Evolutionary conservation across 2,113 vertebrate species (phyloP).

Genomic region (Laticauda colubrina): DNA sequence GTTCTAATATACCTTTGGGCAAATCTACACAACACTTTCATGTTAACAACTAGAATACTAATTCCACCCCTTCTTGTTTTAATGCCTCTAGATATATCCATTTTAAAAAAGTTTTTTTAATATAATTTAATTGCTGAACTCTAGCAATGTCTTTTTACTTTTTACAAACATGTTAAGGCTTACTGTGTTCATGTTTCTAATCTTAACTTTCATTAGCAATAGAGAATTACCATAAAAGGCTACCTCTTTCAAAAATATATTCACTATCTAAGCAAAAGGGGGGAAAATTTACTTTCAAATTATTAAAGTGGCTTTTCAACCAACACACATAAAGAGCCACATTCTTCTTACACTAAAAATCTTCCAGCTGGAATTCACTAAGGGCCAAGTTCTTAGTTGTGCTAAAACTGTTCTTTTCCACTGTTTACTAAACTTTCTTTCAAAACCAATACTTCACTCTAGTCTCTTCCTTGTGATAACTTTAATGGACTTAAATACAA

Average conservation of each 20-base stretch:
- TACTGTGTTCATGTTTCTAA: conserved; percentile 9
- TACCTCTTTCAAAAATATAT: conserved; percentile 41
- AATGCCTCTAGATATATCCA: not conserved
- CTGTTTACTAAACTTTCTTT: conserved; percentile 53
- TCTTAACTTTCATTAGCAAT: conserved; percentile 51
- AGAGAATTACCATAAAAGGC: conserved; percentile 51
- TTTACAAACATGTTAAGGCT: conserved; percentile 18
- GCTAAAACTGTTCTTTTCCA: conserved; percentile 50
- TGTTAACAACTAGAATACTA: not conserved
- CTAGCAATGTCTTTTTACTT: not conserved
- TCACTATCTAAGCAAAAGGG: conserved; percentile 23
- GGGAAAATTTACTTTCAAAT: conserved; percentile 14
- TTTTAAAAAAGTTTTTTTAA: not conserved
- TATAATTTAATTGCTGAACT: not conserved
- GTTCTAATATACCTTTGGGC: not conserved
- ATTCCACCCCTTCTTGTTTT: conserved; percentile 1
- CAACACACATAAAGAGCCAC: conserved; percentile 5
- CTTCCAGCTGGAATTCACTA: conserved; percentile 39
- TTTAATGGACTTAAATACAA: not conserved
- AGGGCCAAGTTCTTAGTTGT: conserved; percentile 14
- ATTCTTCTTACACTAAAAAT: not conserved
- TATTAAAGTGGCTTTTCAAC: conserved; percentile 13
- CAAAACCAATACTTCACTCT: conserved; percentile 41
- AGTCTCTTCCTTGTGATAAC: fast-evolving
- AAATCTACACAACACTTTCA: not conserved